Base-by-base conservation (phyloP, 2,113 vertebrate species). In the Riparia riparia region DNA sequence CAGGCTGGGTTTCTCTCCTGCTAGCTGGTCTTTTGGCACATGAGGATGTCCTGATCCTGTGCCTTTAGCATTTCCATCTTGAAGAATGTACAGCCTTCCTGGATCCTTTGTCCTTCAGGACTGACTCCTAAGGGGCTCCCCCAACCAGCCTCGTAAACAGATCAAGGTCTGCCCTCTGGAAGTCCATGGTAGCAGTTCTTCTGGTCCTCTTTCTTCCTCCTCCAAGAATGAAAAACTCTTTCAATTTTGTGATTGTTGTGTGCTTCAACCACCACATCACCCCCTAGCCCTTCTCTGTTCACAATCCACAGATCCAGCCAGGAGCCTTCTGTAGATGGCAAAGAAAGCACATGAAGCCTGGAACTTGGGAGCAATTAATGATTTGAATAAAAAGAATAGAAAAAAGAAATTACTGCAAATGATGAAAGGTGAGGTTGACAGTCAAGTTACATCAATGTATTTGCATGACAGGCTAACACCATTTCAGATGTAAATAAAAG, bases 381-480 rank as follows among this genome's bases (percentile, higher is more conserved):
- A 73, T 50, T 83, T 49, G 82, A 83, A 86, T 76, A 85, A 73
- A 96, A 95, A 63, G 76, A 94, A 90, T 69, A 88, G 18, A 73
- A 85, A 95, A 72, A 34, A n/a, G 29, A 42, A 82, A 90, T 82
- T 83, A 56, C 41, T 6, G 5, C 93, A 94, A 95, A 96, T 22
- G n/a, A 53, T 66, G 69, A 42, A 32, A 50, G 76, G 82, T 86
- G 81, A 90, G 66, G 81, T 61, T 91, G 84, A 58, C 49, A 77
- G 79, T 92, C 92, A 83, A 53, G 49, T 76, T 87, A 76, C 65
- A 81, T 86, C 74, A 64, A 34, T 7, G 15, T 66, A 42, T 84
- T 88, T 79, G 21, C 65, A n/a, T 89, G 82, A 83, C 84, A 91
- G 69, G 51, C 82, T 80, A 79, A 70, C 25, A 24, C 73, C 25